Evolutionary conservation across 2,797 vertebrate genomes (phyloP), one percentile per base, ranked within the genome.

Genomic region (Hafferia zeledoni): DNA sequence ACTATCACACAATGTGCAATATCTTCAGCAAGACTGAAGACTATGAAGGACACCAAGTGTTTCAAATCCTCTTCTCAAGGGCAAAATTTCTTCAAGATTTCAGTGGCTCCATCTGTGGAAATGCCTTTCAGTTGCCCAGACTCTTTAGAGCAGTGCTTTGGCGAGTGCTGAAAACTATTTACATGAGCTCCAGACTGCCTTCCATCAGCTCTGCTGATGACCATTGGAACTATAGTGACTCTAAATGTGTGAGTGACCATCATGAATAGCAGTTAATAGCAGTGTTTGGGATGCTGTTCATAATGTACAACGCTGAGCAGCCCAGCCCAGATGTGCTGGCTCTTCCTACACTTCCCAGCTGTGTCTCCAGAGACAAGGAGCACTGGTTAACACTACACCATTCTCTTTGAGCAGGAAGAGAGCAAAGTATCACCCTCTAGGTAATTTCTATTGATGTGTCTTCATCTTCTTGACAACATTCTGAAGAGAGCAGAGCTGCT

Each of bases 241-340:
- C 15, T 10, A 23, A 64, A 65, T 0, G 8, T 35, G 39, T 17
- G 17, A 10, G 27, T 56, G 53, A 17, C 27, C 37, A 27, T 31
- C 41, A 22, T 0, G 3, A 65, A 14, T 1, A n/a, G 25, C 11
- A 59, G 3, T 20, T 8, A 22, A 31, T 0, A 50, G 61, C 25
- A 27, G 23, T 7, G 25, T 8, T 25, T 33, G 41, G 43, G 59
- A 23, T 61, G 57, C 25, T 65, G 57, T 31, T 71, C 1, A 1
- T 28, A 5, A 16, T 0, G 2, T 13, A 9, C 1, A 3, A 24
- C 0, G 3, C 53, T 31, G 17, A 46, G 41, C 9, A 71, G 33
- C 35, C 18, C 56, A 50, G n/a, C 31, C n/a, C 39, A 67, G 56
- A 37, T 33, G 12, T 31, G n/a, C 31, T 56, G 64, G 18, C 8